Base-by-base conservation (phyloP, 2,113 vertebrate species). In the Ornithorhynchus anatinus region DNA sequence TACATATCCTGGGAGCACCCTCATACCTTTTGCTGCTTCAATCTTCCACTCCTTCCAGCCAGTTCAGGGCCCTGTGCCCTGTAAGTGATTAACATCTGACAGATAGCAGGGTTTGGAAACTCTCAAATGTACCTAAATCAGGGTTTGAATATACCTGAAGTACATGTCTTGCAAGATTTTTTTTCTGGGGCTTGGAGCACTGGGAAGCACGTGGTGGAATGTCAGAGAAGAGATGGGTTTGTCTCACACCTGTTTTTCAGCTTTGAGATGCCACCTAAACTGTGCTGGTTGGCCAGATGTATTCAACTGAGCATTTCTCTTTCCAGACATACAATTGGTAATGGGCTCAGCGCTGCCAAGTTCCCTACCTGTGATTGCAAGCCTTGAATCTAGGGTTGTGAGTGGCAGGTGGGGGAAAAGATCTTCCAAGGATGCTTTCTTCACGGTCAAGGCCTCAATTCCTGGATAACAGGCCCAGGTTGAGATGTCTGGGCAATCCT, bases 41-140 rank as follows among this genome's bases (percentile, higher is more conserved):
- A 76, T 81, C 54, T 52, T 68, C 69, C 43, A 76, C 60, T 66
- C 42, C 73, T 63, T 69, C 79, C 29, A 82, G 32, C 8, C 36
- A 39, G 54, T 66, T 79, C 59, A 72, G 56, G 36, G 72, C 32
- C 52, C 38, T 72, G 4, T 65, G 54, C 77, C 64, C 62, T 58
- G 62, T 47, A 67, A 79, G n/a, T 67, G 59, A 79, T 77, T 65
- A 62, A 12, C 48, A 69, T 77, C 43, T 63, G 33, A 50, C 16
- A 50, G 25, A 29, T 16, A 48, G 23, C 62, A n/a, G 72, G 33
- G 51, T 62, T 56, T 69, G 40, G 60, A 77, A 69, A 48, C 59
- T 77, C 51, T 79, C 59, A 72, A 39, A 69, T 60, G 52, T 31
- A 42, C 75, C 51, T 75, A 44, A 60, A 33, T 65, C 43, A 27